These are phyloP conservation scores for Cantharis lateralis DNA, from an alignment of 2,888 invertebrate genomes.

Conservation along the genomic window DNA sequence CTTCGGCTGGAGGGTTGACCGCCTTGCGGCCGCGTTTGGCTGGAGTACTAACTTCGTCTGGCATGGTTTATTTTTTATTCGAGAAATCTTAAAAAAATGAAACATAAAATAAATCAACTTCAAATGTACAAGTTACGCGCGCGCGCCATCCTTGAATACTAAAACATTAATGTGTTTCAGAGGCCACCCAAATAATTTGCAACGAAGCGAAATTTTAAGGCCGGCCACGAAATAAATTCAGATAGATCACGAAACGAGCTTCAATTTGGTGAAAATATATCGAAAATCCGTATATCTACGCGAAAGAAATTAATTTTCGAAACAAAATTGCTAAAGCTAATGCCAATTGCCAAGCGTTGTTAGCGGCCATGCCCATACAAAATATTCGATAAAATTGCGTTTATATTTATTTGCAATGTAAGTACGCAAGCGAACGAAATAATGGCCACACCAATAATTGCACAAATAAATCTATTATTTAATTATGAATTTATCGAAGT, in stretches of 20 bases:
- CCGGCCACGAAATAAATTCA: neutral
- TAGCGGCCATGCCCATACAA: conserved; percentile 1
- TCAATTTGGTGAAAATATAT: neutral
- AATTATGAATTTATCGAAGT: neutral
- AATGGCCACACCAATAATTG: neutral
- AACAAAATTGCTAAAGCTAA: neutral
- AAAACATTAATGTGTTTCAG: neutral
- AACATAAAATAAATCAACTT: neutral
- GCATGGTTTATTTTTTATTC: neutral
- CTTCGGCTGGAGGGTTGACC: neutral
- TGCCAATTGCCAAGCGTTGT: neutral
- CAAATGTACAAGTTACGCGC: neutral
- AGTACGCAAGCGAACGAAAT: neutral
- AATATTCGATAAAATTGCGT: neutral
- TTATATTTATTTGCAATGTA: neutral
- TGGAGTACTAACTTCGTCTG: neutral
- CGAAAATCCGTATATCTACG: neutral
- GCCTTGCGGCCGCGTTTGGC: conserved; percentile 1
- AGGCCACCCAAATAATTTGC: neutral
- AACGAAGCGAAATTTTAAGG: neutral
- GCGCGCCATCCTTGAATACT: neutral
- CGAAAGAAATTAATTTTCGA: neutral
- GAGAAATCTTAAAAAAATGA: neutral
- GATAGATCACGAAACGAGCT: neutral
- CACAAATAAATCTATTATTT: conserved; percentile 3